These are phyloP conservation scores for Eledone cirrhosa DNA, from an alignment of 2,888 invertebrate species.

Conservation along the genomic window DNA sequence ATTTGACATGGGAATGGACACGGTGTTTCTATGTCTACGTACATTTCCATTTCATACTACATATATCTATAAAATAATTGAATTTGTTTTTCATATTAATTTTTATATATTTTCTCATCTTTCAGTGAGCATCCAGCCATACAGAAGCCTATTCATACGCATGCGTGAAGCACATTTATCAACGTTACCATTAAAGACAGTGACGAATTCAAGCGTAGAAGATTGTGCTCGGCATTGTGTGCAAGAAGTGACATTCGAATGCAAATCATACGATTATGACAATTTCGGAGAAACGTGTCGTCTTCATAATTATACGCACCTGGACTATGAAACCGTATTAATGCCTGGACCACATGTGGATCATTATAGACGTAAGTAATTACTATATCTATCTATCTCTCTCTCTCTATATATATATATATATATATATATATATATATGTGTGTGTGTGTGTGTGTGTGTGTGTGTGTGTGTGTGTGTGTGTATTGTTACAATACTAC, in stretches of 20 bases:
- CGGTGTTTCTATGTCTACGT: too few species aligned
- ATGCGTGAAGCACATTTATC: slow-evolving; percentile 50
- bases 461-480: too few species aligned
- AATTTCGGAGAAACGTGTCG: slow-evolving; percentile 49
- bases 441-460: too few species aligned
- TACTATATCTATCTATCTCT: neutral
- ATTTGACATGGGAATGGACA: too few species aligned
- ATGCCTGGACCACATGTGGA: slow-evolving; percentile 50
- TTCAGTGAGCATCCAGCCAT: slow-evolving; percentile 29
- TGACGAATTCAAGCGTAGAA: slow-evolving; percentile 51
- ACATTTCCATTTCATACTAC: too few species aligned
- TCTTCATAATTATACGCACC: slow-evolving; percentile 56
- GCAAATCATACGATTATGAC: slow-evolving; percentile 61
- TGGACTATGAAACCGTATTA: slow-evolving; percentile 51
- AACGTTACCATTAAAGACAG: slow-evolving; percentile 43
- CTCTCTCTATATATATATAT: neutral
- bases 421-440: slow-evolving; percentile 2
- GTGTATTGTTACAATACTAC: too few species aligned
- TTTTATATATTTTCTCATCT: neutral
- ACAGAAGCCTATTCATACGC: slow-evolving; percentile 48
- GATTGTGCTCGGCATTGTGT: slow-evolving; percentile 51
- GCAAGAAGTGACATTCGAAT: slow-evolving; percentile 54
- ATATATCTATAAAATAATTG: too few species aligned
- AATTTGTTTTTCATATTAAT: neutral
- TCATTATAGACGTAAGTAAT: slow-evolving; percentile 61